Percentiles rank a stretch among this genome's conserved stretches.
Conservation (phyloP, 2,113 vertebrate genomes). For the Illadopsis cleaveri region DNA sequence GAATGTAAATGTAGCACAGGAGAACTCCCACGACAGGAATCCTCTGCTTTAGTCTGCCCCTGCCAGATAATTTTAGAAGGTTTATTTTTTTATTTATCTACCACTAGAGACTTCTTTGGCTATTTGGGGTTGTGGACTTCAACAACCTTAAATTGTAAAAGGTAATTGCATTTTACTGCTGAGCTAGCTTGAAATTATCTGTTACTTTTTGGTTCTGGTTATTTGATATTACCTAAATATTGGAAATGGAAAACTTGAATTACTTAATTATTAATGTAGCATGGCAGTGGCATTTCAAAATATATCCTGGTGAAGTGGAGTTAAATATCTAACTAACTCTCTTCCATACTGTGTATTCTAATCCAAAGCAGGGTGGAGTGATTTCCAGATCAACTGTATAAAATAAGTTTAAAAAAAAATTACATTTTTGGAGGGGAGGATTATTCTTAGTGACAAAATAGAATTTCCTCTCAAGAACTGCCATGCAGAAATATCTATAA, state of each 20-base stretch:
- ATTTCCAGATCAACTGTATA: not conserved
- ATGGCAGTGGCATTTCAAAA: not conserved
- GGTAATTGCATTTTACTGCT: not conserved
- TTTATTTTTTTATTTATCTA: not conserved
- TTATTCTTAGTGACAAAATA: not conserved
- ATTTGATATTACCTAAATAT: not conserved
- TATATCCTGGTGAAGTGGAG: not conserved
- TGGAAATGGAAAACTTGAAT: not conserved
- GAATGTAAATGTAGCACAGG: not conserved
- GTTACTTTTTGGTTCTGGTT: not conserved
- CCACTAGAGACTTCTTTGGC: not conserved
- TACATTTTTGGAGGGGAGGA: rapidly evolving
- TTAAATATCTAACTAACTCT: not conserved
- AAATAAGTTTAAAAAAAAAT: not conserved
- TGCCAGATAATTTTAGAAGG: not conserved
- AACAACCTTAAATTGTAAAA: not conserved
- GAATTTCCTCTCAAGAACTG: not conserved
- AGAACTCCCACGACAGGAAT: constrained; percentile 44
- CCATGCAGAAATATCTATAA: not conserved
- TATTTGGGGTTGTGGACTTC: not conserved
- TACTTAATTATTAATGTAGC: not conserved
- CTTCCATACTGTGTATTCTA: not conserved
- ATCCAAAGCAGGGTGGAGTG: not conserved
- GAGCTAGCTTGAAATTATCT: not conserved
- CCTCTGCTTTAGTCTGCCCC: not conserved